Base-by-base conservation (phyloP, 2,888 invertebrate species). In the Metellina segmentata region DNA sequence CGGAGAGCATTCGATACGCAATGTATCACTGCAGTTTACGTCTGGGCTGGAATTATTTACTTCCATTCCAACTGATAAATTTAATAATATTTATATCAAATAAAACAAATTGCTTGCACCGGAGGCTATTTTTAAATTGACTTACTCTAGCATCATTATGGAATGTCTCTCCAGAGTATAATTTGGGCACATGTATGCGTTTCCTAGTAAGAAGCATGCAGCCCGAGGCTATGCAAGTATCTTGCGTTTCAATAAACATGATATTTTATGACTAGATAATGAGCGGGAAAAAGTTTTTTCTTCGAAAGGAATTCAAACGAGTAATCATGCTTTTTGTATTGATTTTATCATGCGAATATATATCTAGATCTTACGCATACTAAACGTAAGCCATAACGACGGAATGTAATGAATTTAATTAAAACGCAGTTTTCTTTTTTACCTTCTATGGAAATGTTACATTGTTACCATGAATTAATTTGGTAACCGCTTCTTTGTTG, bases 81-180 rank as follows among this genome's bases (percentile, higher is more conserved):
- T 61, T 61, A 61, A 61, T 61, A 61, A 77, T 77, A 51, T 16
- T 77, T 77, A 16, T 34, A 77, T 49, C 51, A 49, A 77, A 77
- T 77, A 77, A 77, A 77, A 49, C 51, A 77, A 77, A 49, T 16
- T 51, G 49, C 49, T 77, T 16, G 49, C 48, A 49, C 13, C 77
- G 9, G 11, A 48, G 49, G 77, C 77, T 9, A 48, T 77, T 49
- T 77, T 49, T 49, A 77, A 77, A 77, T 77, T 77, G 51, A 51
- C 77, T 77, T 77, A 61, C 61, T 5, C 61, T 5, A 16, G 9
- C 61, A 61, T 61, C 61, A 61, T 61, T 61, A 61, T 7, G 9
- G 61, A 61, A 61, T 61, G 61, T 61, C 61, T 61, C 61, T 61
- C 61, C 16, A 16, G 61, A 61, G 61, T 61, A 61, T 61, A 61